Evolutionary conservation across 2,113 vertebrate genomes (phyloP).

Genomic region (Malurus cyaneus): DNA sequence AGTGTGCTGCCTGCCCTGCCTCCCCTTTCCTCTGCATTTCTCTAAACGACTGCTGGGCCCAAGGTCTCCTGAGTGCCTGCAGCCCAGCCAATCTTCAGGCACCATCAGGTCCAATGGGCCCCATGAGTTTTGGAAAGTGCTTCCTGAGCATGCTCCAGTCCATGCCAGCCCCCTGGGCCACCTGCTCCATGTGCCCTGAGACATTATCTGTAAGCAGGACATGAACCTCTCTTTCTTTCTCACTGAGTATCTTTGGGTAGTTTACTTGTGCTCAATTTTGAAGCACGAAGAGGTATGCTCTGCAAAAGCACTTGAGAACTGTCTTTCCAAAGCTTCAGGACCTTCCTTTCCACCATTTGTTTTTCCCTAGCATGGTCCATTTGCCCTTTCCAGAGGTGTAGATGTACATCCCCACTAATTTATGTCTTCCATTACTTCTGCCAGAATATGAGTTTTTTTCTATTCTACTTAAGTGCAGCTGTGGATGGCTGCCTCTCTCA

Average conservation of each 20-base stretch:
- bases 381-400: neutral
- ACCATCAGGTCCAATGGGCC: fast-evolving
- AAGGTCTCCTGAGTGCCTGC: neutral
- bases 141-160: neutral
- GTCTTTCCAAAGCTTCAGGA: neutral
- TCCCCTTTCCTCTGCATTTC: neutral
- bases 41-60: neutral
- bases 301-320: neutral
- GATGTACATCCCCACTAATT: neutral
- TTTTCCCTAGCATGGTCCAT: neutral
- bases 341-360: neutral
- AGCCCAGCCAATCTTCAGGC: neutral
- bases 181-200: neutral
- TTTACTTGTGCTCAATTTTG: neutral
- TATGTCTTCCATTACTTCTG: neutral
- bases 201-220: neutral
- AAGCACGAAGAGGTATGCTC: neutral
- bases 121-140: neutral
- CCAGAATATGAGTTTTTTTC: neutral
- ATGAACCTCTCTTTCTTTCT: neutral
- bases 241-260: neutral
- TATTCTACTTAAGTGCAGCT: fast-evolving
- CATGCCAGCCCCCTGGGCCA: neutral
- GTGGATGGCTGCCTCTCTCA: neutral
- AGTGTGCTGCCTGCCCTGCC: neutral